Percentiles rank a stretch among this genome's conserved stretches.
Conservation (phyloP, 1,140 invertebrate species). For the Microplitis demolitor region DNA sequence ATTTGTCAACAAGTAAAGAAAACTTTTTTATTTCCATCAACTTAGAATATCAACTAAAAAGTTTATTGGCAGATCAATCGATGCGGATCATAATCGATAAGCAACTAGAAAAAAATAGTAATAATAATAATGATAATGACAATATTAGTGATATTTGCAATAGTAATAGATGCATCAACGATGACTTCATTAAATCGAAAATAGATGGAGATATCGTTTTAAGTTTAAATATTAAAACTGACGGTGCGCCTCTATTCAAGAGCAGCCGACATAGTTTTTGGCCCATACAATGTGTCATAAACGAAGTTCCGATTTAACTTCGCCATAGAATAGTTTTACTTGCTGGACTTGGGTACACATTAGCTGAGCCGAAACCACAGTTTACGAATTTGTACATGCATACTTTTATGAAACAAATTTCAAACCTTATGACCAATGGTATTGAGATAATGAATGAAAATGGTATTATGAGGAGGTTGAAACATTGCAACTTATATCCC, state of each 20-base stretch:
- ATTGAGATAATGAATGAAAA: slow-evolving; percentile 5
- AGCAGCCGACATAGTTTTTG: slow-evolving; percentile 27
- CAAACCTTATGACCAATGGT: slow-evolving; percentile 22
- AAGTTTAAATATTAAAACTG: slow-evolving; percentile 32
- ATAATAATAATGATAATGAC: not conserved
- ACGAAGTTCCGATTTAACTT: slow-evolving; percentile 30
- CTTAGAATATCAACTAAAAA: slow-evolving; percentile 25
- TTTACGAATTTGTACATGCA: slow-evolving; percentile 30
- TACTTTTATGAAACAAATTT: slow-evolving; percentile 20
- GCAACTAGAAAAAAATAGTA: not conserved
- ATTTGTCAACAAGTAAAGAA: no score
- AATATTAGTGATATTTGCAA: slow-evolving; percentile 25
- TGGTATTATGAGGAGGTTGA: slow-evolving; percentile 3
- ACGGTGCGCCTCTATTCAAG: no score
- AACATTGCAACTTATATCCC: slow-evolving; percentile 21
- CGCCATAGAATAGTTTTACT: slow-evolving; percentile 29
- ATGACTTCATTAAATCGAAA: slow-evolving; percentile 15
- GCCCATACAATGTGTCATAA: slow-evolving; percentile 26
- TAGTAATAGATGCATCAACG: slow-evolving; percentile 24
- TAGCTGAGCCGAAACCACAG: slow-evolving; percentile 14
- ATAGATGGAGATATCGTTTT: slow-evolving; percentile 23
- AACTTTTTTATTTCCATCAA: slow-evolving; percentile 15
- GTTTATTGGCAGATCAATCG: slow-evolving; percentile 19
- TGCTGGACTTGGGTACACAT: slow-evolving; percentile 27
- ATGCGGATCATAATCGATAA: slow-evolving; percentile 10